Evolutionary conservation across 2,797 vertebrate species (phyloP).

Genomic region (Enteromius afrohamiltoni): DNA sequence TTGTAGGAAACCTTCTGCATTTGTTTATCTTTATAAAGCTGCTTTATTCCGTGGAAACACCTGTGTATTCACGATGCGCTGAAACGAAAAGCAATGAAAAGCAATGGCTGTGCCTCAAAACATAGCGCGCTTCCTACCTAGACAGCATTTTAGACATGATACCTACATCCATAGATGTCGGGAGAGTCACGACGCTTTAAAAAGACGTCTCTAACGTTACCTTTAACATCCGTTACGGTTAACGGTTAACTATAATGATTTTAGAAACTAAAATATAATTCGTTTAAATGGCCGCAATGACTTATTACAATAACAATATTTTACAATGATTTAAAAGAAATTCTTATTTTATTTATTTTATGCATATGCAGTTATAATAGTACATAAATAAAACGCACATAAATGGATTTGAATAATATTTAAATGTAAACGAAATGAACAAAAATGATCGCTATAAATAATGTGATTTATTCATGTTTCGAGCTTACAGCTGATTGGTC

Average conservation of each 20-base stretch:
- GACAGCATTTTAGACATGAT: not conserved
- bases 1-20: constrained; percentile 57
- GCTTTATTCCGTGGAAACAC: constrained; percentile 37
- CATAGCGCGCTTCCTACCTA: not conserved
- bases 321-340: not conserved
- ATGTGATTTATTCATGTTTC: not conserved
- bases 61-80: constrained; percentile 62
- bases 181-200: not conserved
- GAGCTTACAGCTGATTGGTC: constrained; percentile 22
- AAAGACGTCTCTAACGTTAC: no score
- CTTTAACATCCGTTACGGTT: no score
- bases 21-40: constrained; percentile 47
- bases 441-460: not conserved
- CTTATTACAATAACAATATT: not conserved
- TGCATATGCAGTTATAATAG: not conserved
- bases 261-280: not conserved
- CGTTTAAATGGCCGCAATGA: not conserved
- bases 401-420: not conserved
- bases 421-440: not conserved
- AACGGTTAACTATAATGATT: not conserved
- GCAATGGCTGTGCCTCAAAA: not conserved
- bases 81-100: not conserved
- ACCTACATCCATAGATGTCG: not conserved
- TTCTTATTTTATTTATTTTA: not conserved
- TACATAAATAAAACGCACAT: not conserved